phyloP scores from a whole-genome alignment of 2,113 vertebrate genomes.

The Butorides virescens region DNA sequence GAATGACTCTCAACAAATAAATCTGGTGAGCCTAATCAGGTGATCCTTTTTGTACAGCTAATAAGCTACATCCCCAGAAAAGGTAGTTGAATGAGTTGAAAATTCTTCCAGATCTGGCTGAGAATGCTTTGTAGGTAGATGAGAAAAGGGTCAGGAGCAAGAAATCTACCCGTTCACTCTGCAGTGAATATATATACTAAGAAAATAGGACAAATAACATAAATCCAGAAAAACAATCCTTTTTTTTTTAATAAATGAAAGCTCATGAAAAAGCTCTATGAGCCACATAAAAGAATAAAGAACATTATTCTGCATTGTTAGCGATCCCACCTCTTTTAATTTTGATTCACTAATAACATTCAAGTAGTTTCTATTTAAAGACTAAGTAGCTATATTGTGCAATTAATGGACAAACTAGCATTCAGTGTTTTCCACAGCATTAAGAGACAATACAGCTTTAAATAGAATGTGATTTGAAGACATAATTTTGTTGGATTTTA shows the following conservation, averaged over 20 bases:
- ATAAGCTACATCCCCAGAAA: not conserved
- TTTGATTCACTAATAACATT: constrained; percentile 29
- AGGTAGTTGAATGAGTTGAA: not conserved
- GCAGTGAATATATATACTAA: not conserved
- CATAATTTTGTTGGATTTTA: not conserved
- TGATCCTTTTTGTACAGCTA: not conserved
- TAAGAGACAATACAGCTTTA: constrained; percentile 11
- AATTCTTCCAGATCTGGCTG: not conserved
- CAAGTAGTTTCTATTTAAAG: constrained; percentile 47
- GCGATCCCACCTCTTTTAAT: constrained; percentile 39
- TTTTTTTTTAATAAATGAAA: not conserved
- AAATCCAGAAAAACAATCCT: not conserved
- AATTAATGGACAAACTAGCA: constrained; percentile 38
- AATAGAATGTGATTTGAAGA: constrained; percentile 22
- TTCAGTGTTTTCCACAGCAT: constrained; percentile 1
- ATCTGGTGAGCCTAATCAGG: not conserved
- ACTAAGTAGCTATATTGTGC: constrained; percentile 8
- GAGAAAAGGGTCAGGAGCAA: not conserved
- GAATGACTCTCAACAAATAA: not conserved
- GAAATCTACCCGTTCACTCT: not conserved
- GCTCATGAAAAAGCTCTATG: not conserved
- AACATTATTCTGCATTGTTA: constrained; percentile 38
- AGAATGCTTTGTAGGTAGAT: not conserved
- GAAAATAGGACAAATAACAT: not conserved
- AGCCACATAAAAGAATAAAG: not conserved